Conservation (phyloP, 2,113 vertebrate genomes). For the Rutilus rutilus region DNA sequence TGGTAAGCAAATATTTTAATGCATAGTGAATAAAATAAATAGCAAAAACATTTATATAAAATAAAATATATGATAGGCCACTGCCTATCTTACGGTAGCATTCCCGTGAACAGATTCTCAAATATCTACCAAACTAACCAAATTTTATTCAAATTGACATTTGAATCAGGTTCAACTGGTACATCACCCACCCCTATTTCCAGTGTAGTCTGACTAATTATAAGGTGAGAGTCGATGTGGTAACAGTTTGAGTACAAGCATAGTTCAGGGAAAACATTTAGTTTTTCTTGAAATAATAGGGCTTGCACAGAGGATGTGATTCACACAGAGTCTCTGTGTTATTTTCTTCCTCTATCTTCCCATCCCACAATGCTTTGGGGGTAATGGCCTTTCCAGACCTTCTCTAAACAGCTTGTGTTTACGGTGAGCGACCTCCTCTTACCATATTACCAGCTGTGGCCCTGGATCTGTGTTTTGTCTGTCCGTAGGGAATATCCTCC, state of each 20-base stretch:
- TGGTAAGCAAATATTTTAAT: neutral
- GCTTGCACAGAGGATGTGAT: constrained; percentile 71
- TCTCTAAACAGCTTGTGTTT: constrained; percentile 75
- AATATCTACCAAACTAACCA: neutral
- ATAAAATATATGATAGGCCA: neutral
- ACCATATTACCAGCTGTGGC: constrained; percentile 79
- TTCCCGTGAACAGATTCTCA: neutral
- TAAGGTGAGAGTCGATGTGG: neutral
- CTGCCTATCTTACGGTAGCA: neutral
- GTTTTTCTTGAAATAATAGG: constrained; percentile 66
- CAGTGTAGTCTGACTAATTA: neutral
- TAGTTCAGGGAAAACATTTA: constrained; percentile 65
- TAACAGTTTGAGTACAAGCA: constrained; percentile 29
- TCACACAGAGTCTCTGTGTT: constrained; percentile 65
- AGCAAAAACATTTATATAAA: neutral
- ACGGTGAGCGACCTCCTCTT: constrained; percentile 74
- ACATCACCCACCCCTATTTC: neutral
- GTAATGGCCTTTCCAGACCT: constrained; percentile 78
- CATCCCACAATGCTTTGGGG: constrained; percentile 66
- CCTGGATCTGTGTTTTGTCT: constrained; percentile 73
- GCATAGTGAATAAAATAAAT: neutral
- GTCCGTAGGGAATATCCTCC: constrained; percentile 63
- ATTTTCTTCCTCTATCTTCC: constrained; percentile 57
- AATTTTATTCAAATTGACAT: neutral
- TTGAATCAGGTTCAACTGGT: neutral